phyloP scores from a whole-genome alignment of 2,113 vertebrate genomes.

The Eurypyga helias region DNA sequence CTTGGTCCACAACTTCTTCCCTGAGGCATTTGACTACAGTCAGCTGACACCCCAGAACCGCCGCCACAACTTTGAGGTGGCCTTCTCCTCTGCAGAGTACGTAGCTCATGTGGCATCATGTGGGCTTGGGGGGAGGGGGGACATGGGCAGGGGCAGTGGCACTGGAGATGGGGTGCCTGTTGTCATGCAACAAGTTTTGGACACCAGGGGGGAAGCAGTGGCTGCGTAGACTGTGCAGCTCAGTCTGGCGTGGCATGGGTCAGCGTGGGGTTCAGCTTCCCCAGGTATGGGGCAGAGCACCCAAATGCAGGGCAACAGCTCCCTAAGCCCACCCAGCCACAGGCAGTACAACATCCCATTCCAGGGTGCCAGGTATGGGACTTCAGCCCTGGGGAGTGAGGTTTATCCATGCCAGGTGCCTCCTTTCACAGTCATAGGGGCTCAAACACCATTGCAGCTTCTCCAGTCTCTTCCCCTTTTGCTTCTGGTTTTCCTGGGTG shows the following conservation, averaged over 20 bases:
- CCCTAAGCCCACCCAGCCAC: neutral
- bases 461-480: slow-evolving; percentile 44
- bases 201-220: neutral
- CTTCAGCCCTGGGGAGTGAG: neutral
- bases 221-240: neutral
- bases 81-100: slow-evolving; percentile 94
- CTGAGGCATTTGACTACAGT: slow-evolving; percentile 93
- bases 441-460: slow-evolving; percentile 34
- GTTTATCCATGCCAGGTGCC: neutral
- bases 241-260: neutral
- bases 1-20: slow-evolving; percentile 97
- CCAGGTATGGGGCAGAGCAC: neutral
- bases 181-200: neutral
- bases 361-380: neutral
- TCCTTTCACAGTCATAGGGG: neutral
- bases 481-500: slow-evolving; percentile 61
- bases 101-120: slow-evolving; percentile 61
- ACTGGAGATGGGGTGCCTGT: neutral
- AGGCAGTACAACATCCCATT: neutral
- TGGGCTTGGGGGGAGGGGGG: neutral
- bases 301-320: neutral
- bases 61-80: slow-evolving; percentile 95
- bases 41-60: slow-evolving; percentile 91
- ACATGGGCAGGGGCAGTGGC: no score
- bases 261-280: neutral